Evolutionary conservation across 2,113 vertebrate genomes (phyloP), one percentile per base, ranked within the genome.

Genomic region (Pipra filicauda): DNA sequence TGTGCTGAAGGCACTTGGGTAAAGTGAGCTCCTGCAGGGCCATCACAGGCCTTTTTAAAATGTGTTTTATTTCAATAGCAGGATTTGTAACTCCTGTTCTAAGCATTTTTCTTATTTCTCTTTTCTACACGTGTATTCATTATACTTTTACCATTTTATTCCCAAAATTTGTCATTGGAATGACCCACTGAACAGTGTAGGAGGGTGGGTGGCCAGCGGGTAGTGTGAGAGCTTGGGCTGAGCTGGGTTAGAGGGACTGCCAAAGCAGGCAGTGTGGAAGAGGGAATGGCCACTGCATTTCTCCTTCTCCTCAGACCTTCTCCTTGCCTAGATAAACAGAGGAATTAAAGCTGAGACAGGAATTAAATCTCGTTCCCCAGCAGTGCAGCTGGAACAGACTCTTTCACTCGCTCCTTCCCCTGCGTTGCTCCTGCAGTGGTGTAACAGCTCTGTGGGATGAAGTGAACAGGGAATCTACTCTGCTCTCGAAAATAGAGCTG

Each of bases 141-240:
- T 85, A 44, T 12, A 27, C 14, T 84, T 74, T 9, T 9, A 33
- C 54, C 8, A 14, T 78, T 61, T 69, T 46, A n/a, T 11, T 65
- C 57, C 12, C 17, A 4, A 8, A 8, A 24, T 52, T 48, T 48
- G 58, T n/a, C 23, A 3, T 3, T 51, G 66, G 33, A 88, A 18
- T 59, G 64, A 51, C 5, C 3, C 26, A 7, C 7, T 33, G 46
- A 55, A 5, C 9, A 18, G n/a, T 1, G 0, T 1, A 39, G 75
- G 21, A 43, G 1, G 0, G 21, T 35, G 48, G 15, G 19, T 73
- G 54, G 44, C 8, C 15, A 26, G 1, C 2, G 2, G 62, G n/a
- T 78, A 6, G 4, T 8, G 3, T 24, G 48, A 27, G 44, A 80
- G 55, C 72, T 77, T 2, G 1, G 12, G 22, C 10, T 66, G 33